Percentiles rank a stretch among this genome's conserved stretches.
Evolutionary conservation across 2,888 invertebrate species (phyloP).

Genomic region (Phania funesta): DNA sequence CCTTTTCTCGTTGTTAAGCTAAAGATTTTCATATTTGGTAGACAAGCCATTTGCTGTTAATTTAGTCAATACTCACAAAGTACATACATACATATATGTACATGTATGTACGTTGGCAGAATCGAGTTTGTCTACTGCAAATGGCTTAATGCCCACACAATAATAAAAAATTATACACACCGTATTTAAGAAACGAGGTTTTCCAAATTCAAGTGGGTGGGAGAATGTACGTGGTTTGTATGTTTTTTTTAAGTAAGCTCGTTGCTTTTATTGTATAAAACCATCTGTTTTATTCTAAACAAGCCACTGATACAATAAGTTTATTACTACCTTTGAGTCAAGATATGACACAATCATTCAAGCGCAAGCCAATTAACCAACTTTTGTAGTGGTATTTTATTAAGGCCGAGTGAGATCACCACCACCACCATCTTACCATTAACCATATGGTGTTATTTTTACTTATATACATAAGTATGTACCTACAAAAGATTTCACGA

Average conservation of each 20-base stretch:
- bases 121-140: neutral
- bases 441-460: slow-evolving; percentile 47
- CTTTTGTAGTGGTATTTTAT: slow-evolving; percentile 58
- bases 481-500: no score
- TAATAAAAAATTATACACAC: neutral
- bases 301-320: neutral
- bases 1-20: slow-evolving; percentile 19
- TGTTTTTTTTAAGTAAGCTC: neutral
- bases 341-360: slow-evolving; percentile 57
- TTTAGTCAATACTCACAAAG: no score
- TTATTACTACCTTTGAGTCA: slow-evolving; percentile 31
- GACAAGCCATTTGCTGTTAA: neutral
- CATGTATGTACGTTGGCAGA: neutral
- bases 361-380: slow-evolving; percentile 46
- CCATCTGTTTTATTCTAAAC: slow-evolving; percentile 15
- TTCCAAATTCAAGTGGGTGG: neutral
- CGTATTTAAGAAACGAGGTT: neutral
- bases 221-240: neutral
- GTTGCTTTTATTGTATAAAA: neutral
- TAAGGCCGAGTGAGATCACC: slow-evolving; percentile 65
- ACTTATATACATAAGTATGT: no score
- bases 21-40: slow-evolving; percentile 33
- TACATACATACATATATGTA: neutral
- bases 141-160: slow-evolving; percentile 14
- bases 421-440: neutral